These are phyloP conservation scores for Xyrauchen texanus DNA, from an alignment of 2,113 vertebrate genomes.

Conservation along the genomic window DNA sequence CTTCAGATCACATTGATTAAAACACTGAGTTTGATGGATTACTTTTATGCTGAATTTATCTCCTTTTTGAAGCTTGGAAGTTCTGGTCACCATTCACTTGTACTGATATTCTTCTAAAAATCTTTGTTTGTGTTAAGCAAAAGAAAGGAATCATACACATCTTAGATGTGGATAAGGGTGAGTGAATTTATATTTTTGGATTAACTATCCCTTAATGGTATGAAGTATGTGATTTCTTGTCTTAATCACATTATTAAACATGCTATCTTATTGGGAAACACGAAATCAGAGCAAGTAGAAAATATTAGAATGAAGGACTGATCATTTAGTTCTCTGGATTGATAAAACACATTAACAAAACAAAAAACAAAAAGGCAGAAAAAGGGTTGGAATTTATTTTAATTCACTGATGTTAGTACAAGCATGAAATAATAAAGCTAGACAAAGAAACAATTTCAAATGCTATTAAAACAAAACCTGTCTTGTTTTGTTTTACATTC, in stretches of 20 bases:
- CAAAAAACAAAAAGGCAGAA: conserved; percentile 18
- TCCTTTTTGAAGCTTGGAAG: no score
- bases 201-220: no score
- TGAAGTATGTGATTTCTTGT: not conserved
- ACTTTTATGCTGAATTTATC: no score
- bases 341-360: not conserved
- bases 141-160: no score
- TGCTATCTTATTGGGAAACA: no score
- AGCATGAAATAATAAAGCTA: conserved; percentile 3
- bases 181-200: no score
- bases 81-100: no score
- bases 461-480: not conserved
- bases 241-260: not conserved
- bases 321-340: not conserved
- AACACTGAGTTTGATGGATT: no score
- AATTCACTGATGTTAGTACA: conserved; percentile 43
- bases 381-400: conserved; percentile 15
- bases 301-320: not conserved
- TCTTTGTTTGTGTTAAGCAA: no score
- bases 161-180: no score
- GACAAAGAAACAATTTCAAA: not conserved
- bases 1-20: no score
- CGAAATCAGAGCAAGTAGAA: not conserved
- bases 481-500: not conserved
- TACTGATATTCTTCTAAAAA: no score